A percentile compares a stretch with the other conserved stretches of the same genome.
These are phyloP conservation scores for Eurytoma adleriae DNA, from an alignment of 2,888 invertebrate species.

Conservation along the genomic window DNA sequence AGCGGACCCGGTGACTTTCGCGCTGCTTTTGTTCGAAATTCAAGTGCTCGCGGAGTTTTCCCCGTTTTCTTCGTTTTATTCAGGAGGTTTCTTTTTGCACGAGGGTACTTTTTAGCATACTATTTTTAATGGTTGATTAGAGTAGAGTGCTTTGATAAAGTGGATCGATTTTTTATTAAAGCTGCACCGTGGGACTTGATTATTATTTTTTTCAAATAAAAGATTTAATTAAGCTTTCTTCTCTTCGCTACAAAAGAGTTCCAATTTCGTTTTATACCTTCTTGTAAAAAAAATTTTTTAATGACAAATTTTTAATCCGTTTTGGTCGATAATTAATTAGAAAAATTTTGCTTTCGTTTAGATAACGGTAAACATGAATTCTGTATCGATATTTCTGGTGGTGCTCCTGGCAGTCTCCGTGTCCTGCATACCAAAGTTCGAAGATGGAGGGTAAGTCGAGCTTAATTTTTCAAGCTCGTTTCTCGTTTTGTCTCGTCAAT, in stretches of 20 bases:
- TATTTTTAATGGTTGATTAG: no score
- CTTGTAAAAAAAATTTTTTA: no score
- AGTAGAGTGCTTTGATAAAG: no score
- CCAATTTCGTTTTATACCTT: no score
- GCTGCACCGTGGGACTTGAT: background rate
- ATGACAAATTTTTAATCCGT: background rate
- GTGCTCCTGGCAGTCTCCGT: constrained; percentile 59
- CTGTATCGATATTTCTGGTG: constrained; percentile 43
- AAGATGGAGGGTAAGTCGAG: constrained; percentile 69
- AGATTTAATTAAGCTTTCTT: no score
- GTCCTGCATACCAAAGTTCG: constrained; percentile 69
- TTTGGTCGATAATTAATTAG: background rate
- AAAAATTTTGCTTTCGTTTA: background rate
- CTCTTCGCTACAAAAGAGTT: no score
- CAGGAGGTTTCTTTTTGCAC: no score
- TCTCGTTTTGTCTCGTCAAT: background rate
- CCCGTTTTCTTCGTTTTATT: no score
- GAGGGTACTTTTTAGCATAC: no score
- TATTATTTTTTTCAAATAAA: background rate
- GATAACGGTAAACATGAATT: constrained; percentile 43
- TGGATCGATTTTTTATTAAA: no score
- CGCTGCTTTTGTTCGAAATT: no score
- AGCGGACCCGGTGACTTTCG: background rate
- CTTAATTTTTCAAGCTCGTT: background rate
- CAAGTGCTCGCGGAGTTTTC: no score